phyloP scores from a whole-genome alignment of 2,797 vertebrate species.

The Chelon labrosus region DNA sequence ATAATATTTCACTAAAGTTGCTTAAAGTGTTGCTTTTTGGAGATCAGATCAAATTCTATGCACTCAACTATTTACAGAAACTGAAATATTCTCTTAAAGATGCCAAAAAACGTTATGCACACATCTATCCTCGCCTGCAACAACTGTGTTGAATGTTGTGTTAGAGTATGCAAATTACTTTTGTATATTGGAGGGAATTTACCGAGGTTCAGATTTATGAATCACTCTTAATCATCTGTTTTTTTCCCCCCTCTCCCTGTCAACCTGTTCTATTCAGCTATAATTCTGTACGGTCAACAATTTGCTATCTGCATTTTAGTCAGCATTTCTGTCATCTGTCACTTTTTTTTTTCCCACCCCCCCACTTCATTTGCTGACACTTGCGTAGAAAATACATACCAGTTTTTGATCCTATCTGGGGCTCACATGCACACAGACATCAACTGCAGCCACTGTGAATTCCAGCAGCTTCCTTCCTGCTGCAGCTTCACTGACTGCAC shows the following conservation, averaged over 20 bases:
- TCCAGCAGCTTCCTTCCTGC: neutral
- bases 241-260: constrained; percentile 1
- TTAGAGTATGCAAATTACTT: neutral
- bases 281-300: constrained; percentile 14
- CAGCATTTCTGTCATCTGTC: constrained; percentile 3
- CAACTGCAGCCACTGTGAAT: neutral
- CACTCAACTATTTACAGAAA: no score
- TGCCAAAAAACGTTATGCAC: neutral
- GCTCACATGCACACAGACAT: neutral
- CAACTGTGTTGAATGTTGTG: constrained; percentile 20
- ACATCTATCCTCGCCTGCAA: constrained; percentile 7
- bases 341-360: neutral
- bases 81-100: no score
- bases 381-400: constrained; percentile 4
- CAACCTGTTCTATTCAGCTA: neutral
- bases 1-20: no score
- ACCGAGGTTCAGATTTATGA: neutral
- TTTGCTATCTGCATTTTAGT: constrained; percentile 26
- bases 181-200: constrained; percentile 1
- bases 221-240: constrained; percentile 7
- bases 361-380: constrained; percentile 4
- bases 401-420: neutral
- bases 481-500: neutral
- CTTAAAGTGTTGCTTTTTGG: no score
- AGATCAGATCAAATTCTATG: no score